Evolutionary conservation across 2,888 invertebrate species (phyloP), one percentile per base, ranked within the genome.

Genomic region (Anodontia alba): DNA sequence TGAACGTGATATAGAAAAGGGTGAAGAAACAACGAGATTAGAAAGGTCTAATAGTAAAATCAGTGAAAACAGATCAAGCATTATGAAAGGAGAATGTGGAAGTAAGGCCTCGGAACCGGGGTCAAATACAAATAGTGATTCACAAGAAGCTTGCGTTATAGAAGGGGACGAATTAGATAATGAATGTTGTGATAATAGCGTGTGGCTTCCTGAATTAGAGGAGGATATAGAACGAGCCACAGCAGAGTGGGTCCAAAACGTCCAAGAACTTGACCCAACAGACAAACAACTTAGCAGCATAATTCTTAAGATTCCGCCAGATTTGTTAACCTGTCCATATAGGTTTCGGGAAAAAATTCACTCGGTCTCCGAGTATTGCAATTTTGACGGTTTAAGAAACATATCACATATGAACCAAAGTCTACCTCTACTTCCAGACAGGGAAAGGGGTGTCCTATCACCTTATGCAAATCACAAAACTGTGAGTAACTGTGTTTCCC

Each of bases 221-320:
- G 80, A 81, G 31, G 80, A 86, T 69, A 78, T 84, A 5, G 81
- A 78, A 46, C 68, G 67, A 36, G 86, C 88, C 42, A 88, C 86
- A 0, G 88, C 88, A 23, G 73, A 83, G 70, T 90, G 90, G 90
- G 88, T 90, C 29, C 88, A 89, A 75, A 86, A 86, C 73, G 87
- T 84, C 72, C 89, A 76, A 66, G 68, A 77, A 5, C 68, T 86
- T 67, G 86, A 86, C 68, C 67, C 73, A 23, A 83, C 81, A 51
- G 86, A 86, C 49, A 68, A 76, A 43, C 83, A 86, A 43, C 69
- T 83, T 26, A 86, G 79, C 67, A 83, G 86, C 33, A 79, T 86
- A 46, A 76, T 86, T 29, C 73, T 86, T 1, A 86, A 83, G 66
- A 83, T 86, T 57, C 86, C 83, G 12, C 83, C 83, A 23, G 83